Evolutionary conservation across 2,888 invertebrate species (phyloP).

Genomic region (Monoplex corrugatus): DNA sequence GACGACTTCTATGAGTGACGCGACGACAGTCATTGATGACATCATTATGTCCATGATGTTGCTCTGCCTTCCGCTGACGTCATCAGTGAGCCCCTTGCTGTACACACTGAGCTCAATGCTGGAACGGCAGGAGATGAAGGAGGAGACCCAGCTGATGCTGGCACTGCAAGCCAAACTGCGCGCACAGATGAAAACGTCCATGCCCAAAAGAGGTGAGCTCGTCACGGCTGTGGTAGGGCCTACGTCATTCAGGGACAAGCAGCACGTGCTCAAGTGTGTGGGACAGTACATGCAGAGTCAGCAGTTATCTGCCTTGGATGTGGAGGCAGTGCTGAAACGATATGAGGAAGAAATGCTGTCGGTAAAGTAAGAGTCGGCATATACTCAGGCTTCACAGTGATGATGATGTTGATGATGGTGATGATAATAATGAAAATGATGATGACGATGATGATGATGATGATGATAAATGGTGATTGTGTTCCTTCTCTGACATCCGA

Average conservation of each 20-base stretch:
- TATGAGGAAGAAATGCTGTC: too few relatives aligned
- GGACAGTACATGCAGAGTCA: background rate
- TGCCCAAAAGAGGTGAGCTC: background rate
- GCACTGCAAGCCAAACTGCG: background rate
- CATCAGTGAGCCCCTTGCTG: background rate
- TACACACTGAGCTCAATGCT: background rate
- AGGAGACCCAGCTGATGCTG: background rate
- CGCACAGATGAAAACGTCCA: background rate
- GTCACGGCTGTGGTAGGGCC: background rate
- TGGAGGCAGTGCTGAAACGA: background rate
- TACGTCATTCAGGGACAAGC: background rate
- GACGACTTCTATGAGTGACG: background rate
- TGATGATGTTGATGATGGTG: too few relatives aligned
- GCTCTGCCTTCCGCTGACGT: background rate
- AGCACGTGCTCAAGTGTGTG: background rate
- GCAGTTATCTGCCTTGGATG: background rate
- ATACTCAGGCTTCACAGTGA: too few relatives aligned
- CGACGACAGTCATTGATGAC: background rate
- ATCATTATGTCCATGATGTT: background rate
- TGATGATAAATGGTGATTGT: too few relatives aligned
- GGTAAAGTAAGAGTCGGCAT: too few relatives aligned
- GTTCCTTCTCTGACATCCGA: too few relatives aligned
- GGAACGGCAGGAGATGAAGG: background rate
- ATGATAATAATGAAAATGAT: too few relatives aligned
- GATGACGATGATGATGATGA: too few relatives aligned